Conservation (phyloP, 2,888 invertebrate species). For the Dioctria rufipes region DNA sequence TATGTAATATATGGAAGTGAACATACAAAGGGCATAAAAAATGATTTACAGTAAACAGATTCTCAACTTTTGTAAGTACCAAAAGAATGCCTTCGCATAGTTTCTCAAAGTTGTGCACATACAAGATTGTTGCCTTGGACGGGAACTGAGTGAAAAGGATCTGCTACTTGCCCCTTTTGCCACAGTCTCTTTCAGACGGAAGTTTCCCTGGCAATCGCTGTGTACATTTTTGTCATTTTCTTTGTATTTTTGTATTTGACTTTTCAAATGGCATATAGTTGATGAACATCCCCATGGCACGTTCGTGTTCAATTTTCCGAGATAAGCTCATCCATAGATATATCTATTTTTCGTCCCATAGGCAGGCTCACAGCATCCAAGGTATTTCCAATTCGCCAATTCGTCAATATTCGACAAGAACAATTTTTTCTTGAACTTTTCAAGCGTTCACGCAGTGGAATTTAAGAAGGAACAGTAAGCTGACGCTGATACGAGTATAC, state of each 20-base stretch:
- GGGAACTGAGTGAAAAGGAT: not conserved
- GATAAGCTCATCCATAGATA: slow-evolving; percentile 36
- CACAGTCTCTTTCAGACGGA: slow-evolving; percentile 3
- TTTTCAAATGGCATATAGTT: not conserved
- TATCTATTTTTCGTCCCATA: slow-evolving; percentile 10
- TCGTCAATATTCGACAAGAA: slow-evolving; percentile 48
- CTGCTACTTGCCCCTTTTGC: slow-evolving; percentile 13
- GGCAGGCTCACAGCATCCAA: slow-evolving; percentile 9
- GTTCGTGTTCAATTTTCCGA: slow-evolving; percentile 51
- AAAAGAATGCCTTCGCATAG: slow-evolving; percentile 43
- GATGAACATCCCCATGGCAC: slow-evolving; percentile 48
- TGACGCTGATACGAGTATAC: not conserved
- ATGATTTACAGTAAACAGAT: slow-evolving; percentile 52
- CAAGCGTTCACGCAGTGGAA: slow-evolving; percentile 24
- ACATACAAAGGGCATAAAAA: slow-evolving; percentile 45
- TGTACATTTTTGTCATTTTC: slow-evolving; percentile 19
- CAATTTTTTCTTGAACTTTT: slow-evolving; percentile 38
- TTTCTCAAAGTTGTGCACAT: slow-evolving; percentile 29
- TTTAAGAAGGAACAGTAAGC: slow-evolving; percentile 30
- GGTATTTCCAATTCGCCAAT: slow-evolving; percentile 34
- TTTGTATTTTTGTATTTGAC: not conserved
- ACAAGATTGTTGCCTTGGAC: slow-evolving; percentile 9
- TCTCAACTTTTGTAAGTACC: slow-evolving; percentile 51
- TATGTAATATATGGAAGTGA: slow-evolving; percentile 6
- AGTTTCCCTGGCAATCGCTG: slow-evolving; percentile 17